phyloP scores from a whole-genome alignment of 2,888 invertebrate genomes.

The Timema podura region DNA sequence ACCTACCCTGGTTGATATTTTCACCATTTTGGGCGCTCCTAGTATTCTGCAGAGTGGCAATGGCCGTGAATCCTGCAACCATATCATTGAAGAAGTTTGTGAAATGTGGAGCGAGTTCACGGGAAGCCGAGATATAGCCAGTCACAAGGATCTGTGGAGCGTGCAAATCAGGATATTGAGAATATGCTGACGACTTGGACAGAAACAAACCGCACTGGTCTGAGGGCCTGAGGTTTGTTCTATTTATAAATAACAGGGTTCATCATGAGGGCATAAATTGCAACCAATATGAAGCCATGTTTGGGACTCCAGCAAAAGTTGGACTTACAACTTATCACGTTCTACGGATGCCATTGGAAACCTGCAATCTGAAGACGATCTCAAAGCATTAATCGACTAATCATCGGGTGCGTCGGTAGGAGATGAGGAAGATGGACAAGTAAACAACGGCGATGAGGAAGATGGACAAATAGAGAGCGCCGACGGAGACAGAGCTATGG shows the following conservation, averaged over 20 bases:
- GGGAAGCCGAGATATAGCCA: slow-evolving; percentile 6
- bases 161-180: slow-evolving; percentile 12
- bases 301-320: slow-evolving; percentile 6
- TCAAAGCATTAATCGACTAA: too few relatives aligned
- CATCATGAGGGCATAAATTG: slow-evolving; percentile 1
- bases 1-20: slow-evolving; percentile 40
- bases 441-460: too few relatives aligned
- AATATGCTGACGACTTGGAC: slow-evolving; percentile 6
- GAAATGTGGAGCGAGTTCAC: slow-evolving; percentile 38
- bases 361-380: too few relatives aligned
- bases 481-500: too few relatives aligned
- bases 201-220: background rate
- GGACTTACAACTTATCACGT: background rate
- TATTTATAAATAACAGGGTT: slow-evolving; percentile 7
- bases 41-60: slow-evolving; percentile 40
- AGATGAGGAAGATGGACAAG: too few relatives aligned
- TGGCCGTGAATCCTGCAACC: slow-evolving; percentile 38
- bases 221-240: background rate
- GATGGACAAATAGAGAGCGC: too few relatives aligned
- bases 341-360: too few relatives aligned
- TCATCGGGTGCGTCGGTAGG: too few relatives aligned
- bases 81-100: slow-evolving; percentile 29
- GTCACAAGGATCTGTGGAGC: slow-evolving; percentile 2
- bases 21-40: slow-evolving; percentile 42
- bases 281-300: background rate